Evolutionary conservation across 2,888 invertebrate species (phyloP).

Genomic region (Troilus luridus): DNA sequence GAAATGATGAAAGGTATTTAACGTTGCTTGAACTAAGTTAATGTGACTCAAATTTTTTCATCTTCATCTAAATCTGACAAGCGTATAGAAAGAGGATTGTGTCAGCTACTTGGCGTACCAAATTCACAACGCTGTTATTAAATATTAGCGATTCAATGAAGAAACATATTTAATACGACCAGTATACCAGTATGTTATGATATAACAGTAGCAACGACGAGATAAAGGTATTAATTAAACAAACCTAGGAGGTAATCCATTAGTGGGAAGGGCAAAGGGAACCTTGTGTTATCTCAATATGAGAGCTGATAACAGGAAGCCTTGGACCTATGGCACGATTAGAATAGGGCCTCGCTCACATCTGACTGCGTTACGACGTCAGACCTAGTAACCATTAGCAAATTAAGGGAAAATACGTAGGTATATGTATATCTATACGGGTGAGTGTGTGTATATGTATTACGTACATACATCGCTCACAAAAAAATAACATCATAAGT

Average conservation of each 20-base stretch:
- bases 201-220: background rate
- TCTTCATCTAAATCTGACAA: too few relatives aligned
- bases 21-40: too few relatives aligned
- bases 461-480: too few relatives aligned
- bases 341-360: background rate
- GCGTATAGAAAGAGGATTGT: too few relatives aligned
- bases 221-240: constrained; percentile 40
- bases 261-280: constrained; percentile 28
- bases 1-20: too few relatives aligned
- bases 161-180: background rate
- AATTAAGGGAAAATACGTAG: background rate
- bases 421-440: too few relatives aligned
- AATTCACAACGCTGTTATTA: too few relatives aligned
- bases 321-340: background rate
- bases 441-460: too few relatives aligned
- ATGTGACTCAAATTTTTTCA: too few relatives aligned
- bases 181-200: background rate
- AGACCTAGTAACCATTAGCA: background rate
- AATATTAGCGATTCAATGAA: too few relatives aligned
- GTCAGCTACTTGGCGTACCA: too few relatives aligned
- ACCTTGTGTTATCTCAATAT: background rate
- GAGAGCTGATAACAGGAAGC: background rate
- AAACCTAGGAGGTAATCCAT: constrained; percentile 27
- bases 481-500: too few relatives aligned
- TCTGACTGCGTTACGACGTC: background rate